Percentiles rank a stretch among this genome's conserved stretches.
phyloP scores from a whole-genome alignment of 2,113 vertebrate species.

The Corvus cornix region DNA sequence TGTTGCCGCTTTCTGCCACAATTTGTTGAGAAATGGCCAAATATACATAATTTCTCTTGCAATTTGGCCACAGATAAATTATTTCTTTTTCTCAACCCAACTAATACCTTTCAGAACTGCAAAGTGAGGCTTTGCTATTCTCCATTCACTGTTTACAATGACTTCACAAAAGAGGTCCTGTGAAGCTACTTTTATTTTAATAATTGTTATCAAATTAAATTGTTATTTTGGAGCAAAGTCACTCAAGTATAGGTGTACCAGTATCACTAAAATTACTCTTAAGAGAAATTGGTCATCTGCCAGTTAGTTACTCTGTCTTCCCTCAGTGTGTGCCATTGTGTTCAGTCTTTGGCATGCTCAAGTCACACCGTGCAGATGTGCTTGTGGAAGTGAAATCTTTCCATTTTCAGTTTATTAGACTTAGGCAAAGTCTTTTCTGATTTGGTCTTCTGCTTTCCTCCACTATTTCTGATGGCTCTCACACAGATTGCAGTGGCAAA shows the following conservation, averaged over 20 bases:
- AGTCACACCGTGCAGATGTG: not conserved
- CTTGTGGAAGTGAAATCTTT: not conserved
- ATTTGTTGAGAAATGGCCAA: not conserved
- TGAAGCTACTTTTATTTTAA: not conserved
- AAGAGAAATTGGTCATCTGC: not conserved
- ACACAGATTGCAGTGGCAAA: conserved; percentile 52
- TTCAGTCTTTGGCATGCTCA: not conserved
- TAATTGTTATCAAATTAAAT: not conserved
- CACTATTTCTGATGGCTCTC: conserved; percentile 23
- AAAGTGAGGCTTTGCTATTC: not conserved
- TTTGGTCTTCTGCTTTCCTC: conserved; percentile 36
- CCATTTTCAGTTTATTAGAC: not conserved
- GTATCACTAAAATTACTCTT: not conserved
- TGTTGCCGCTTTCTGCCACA: not conserved
- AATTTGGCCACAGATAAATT: not conserved
- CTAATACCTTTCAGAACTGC: not conserved
- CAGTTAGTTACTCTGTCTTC: not conserved
- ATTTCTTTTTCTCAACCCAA: not conserved
- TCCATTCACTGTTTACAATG: not conserved
- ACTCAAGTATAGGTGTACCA: not conserved
- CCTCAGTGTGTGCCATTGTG: not conserved
- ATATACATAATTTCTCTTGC: not conserved
- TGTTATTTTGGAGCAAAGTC: not conserved
- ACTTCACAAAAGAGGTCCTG: not conserved
- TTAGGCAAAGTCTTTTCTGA: not conserved